Evolutionary conservation across 2,888 invertebrate species (phyloP).

Genomic region (Drosophila parthenogenetica): DNA sequence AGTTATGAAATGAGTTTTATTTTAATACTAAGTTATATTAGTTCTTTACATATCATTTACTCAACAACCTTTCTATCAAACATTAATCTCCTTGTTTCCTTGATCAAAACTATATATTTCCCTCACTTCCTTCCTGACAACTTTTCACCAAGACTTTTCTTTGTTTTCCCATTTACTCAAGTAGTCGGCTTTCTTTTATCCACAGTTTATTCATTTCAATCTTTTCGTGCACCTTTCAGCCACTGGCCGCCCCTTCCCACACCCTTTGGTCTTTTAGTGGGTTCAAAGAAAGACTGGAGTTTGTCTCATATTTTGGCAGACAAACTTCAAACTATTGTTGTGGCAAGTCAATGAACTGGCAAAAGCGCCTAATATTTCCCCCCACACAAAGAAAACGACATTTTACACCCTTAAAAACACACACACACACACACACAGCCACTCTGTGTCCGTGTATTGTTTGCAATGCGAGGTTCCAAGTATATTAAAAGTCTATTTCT

Average conservation of each 20-base stretch:
- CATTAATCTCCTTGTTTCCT: too few relatives aligned
- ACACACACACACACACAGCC: constrained; percentile 24
- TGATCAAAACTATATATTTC: neutral
- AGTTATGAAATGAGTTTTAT: too few relatives aligned
- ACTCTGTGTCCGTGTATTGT: constrained; percentile 46
- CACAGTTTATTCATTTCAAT: constrained; percentile 13
- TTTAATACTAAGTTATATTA: too few relatives aligned
- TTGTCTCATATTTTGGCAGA: constrained; percentile 73
- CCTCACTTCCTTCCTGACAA: neutral
- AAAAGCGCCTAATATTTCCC: constrained; percentile 77
- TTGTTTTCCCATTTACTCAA: constrained; percentile 12
- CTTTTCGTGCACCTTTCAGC: constrained; percentile 11
- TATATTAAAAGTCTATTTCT: constrained; percentile 80
- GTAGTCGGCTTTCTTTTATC: constrained; percentile 17
- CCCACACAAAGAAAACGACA: constrained; percentile 5
- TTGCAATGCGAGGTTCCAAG: constrained; percentile 55
- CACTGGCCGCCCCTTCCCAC: too few relatives aligned
- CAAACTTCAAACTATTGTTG: constrained; percentile 80
- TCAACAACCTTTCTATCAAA: too few relatives aligned
- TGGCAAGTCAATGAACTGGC: constrained; percentile 78
- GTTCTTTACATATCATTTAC: too few relatives aligned
- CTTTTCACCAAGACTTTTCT: constrained; percentile 1
- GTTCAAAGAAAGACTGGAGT: constrained; percentile 3
- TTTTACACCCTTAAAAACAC: constrained; percentile 5
- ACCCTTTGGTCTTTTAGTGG: constrained; percentile 11